Conservation (phyloP, 2,113 vertebrate species). For the Pseudorasbora parva region DNA sequence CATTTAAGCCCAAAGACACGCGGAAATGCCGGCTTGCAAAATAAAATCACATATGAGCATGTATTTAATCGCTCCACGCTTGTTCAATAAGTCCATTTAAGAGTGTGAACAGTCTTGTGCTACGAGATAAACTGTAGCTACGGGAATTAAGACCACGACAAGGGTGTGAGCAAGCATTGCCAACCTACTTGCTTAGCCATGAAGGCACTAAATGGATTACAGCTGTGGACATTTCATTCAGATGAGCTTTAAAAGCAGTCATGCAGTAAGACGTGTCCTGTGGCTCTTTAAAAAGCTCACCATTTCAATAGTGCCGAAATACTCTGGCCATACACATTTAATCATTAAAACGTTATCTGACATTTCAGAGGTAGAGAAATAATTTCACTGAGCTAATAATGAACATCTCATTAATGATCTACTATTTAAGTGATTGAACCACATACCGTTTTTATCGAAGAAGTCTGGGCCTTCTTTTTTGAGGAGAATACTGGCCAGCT, state of each 20-base stretch:
- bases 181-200: conserved; percentile 20
- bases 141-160: neutral
- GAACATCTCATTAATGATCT: neutral
- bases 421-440: no score
- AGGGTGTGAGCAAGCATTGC: conserved; percentile 16
- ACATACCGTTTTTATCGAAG: conserved; percentile 87
- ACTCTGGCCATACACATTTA: conserved; percentile 4
- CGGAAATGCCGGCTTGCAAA: neutral
- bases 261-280: conserved; percentile 29
- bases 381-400: neutral
- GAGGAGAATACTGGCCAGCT: conserved; percentile 85
- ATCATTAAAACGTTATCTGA: neutral
- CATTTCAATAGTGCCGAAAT: neutral
- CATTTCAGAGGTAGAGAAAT: neutral
- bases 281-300: conserved; percentile 7
- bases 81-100: neutral
- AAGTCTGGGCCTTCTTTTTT: conserved; percentile 91
- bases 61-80: conserved; percentile 11
- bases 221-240: conserved; percentile 46
- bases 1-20: neutral
- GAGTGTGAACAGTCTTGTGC: conserved; percentile 6
- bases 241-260: conserved; percentile 30
- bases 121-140: neutral
- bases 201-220: conserved; percentile 49
- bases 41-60: conserved; percentile 3